Base-by-base conservation (phyloP, 2,888 invertebrate species). In the Apeira syringaria region DNA sequence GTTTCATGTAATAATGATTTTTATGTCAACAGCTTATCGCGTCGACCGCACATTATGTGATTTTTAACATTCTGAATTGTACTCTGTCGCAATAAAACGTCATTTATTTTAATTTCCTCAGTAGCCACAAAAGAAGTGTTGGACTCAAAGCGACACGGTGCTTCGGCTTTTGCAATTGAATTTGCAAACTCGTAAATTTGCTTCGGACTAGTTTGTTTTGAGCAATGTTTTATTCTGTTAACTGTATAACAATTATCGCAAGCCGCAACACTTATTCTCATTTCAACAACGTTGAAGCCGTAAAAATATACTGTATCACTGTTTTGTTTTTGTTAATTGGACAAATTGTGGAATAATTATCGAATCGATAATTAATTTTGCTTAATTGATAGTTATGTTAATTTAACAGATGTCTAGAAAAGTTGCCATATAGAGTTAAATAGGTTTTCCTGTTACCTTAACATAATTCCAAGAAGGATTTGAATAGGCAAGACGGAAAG, bases 1-100 rank as follows among this genome's bases (percentile, higher is more conserved):
- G 50, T 31, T 54, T 56, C 57, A 56, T 64, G 56, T 56, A 52
- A 45, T 42, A 27, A 53, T 45, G 49, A 56, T 49, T 51, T 56
- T 51, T 27, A 50, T 36, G 47, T 53, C 42, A 39, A 36, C 46
- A 18, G 43, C 35, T 52, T 52, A 50, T 42, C 34, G 26, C 5
- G 15, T 39, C 11, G 49, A 33, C 43, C 52, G 24, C 57, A 54
- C 55, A 57, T 50, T 37, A 32, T 32, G 47, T 37, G 15, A 29
- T 11, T n/a, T 3, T 13, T 5, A 7, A 20, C 24, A 9, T 13
- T 18, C 8, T 11, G 20, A 15, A 3, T 3, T 7, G 9, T 1
- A 25, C 34, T 18, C 12, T 42, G 41, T 41, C 8, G 12, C 6
- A 17, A 6, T 18, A 6, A 17, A 5, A 2, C n/a, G n/a, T n/a